Evolutionary conservation across 2,888 invertebrate genomes (phyloP), one percentile per base, ranked within the genome.

Genomic region (Drosophila histrio): DNA sequence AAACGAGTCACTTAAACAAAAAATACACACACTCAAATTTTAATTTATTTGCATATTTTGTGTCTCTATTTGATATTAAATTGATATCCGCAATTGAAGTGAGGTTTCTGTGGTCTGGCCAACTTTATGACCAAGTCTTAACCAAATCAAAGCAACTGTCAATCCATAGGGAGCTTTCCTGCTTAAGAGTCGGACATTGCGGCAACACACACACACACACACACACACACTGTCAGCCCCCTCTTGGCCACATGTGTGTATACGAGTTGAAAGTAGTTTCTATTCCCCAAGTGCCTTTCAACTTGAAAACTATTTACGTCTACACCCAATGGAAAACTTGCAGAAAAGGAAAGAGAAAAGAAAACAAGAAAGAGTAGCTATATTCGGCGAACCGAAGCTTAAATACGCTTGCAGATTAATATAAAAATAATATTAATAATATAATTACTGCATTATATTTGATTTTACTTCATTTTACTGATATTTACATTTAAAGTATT

Each of bases 71-170:
- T 8, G 26, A 53, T 36, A 34, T 59, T 38, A 19, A 26, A 73
- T 56, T 52, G 38, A 49, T 47, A 24, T 24, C 3, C 49, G 38
- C 24, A 49, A 13, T 26, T 28, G 19, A 26, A 19, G 26, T 9
- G 17, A 4, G 21, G 32, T 21, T 15, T 26, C 22, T 64, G 56
- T 38, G 63, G 59, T 39, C 19, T 15, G 17, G 17, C 1, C 32
- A 34, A 44, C 28, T 72, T 64, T 54, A 60, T 56, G 59, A 17
- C 19, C 41, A 47, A 63, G 38, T 63, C 54, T 21, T 52, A 49
- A n/a, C 53, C 60, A 38, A 58, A 71, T 77, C 72, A 71, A 76
- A 76, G 77, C 57, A 22, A 53, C 38, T 46, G 50, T 11, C 49
- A 53, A 39, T 34, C 50, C 41, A 46, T 38, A 47, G 69, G 69